Evolutionary conservation across 2,113 vertebrate species (phyloP), one percentile per base, ranked within the genome.

Genomic region (Gopherus evgoodei): DNA sequence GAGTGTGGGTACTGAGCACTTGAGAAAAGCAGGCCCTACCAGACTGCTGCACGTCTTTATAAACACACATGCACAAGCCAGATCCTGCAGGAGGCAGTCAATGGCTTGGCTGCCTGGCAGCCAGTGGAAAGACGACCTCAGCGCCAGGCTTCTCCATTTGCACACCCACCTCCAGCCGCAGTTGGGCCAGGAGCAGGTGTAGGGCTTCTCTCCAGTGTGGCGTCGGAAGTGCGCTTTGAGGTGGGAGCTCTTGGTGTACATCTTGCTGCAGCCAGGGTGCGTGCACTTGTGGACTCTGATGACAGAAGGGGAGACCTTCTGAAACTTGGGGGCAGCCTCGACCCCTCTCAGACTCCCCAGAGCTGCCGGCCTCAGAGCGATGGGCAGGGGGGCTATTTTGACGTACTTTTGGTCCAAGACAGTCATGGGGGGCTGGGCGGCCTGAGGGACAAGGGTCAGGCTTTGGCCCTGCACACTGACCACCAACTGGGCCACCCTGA

Each of bases 211-310:
- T 2, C 98, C 98, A 0, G 98, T 99, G 90, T 99, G 98, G 6
- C 98, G 97, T 12, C 98, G 97, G 86, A 98, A 98, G 89, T 99
- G 99, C 29, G 99, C 99, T 95, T 99, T 99, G 56, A 99, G 98
- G 76, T 99, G 99, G 93, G 99, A 99, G 82, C 98, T 99, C 95
- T 99, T 99, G 89, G 98, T 99, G 97, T 99, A 99, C 98, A 98
- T 98, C 97, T 99, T 99, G 83, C 98, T 98, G 9, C 99, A 99
- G 91, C 99, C 99, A 0, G 98, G 99, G 93, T 99, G 98, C 7
- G 98, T 98, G 98, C 99, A 99, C 96, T 98, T 98, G 81, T 99
- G 99, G 87, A 98, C 86, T 29, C 98, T 98, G 90, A 96, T 65
- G 5, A 91, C 95, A 79, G 98, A 92, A 1, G 98, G 94, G 2